A percentile compares a stretch with the other conserved stretches of the same genome.
Conservation (phyloP, 2,797 vertebrate genomes). For the Phoxinus dragarum region DNA sequence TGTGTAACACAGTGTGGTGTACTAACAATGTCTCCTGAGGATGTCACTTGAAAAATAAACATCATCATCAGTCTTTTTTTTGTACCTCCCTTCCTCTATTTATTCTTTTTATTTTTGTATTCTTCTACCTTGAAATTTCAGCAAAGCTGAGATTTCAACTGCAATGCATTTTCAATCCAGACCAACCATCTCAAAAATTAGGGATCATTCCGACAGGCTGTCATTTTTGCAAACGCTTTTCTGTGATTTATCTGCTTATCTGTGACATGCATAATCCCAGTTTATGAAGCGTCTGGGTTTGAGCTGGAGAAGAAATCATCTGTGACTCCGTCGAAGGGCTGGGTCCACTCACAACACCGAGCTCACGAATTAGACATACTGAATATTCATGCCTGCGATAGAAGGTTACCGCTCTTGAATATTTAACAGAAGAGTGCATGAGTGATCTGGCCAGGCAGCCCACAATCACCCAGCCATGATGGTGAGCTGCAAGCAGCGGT, state of each 20-base stretch:
- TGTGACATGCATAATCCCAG: constrained; percentile 11
- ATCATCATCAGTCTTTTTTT: neutral
- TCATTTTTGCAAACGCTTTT: neutral
- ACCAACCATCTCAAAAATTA: neutral
- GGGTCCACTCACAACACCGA: neutral
- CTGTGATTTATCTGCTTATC: constrained; percentile 25
- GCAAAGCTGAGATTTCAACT: neutral
- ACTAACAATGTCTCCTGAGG: constrained; percentile 3
- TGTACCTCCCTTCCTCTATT: neutral
- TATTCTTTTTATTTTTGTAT: neutral
- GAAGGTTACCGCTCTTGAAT: constrained; percentile 23
- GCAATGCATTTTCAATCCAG: neutral
- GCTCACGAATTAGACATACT: constrained; percentile 39
- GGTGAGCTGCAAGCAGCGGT: neutral
- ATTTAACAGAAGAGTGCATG: constrained; percentile 10
- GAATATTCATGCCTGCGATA: constrained; percentile 30
- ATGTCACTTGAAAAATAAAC: neutral
- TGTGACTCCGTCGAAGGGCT: neutral
- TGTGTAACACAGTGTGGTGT: constrained; percentile 2
- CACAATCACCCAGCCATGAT: neutral
- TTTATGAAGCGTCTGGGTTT: constrained; percentile 19
- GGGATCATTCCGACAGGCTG: neutral
- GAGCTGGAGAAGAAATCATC: neutral
- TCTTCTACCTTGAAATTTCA: neutral
- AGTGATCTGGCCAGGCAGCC: neutral